Base-by-base conservation (phyloP, 2,113 vertebrate species). In the Elgaria multicarinata region DNA sequence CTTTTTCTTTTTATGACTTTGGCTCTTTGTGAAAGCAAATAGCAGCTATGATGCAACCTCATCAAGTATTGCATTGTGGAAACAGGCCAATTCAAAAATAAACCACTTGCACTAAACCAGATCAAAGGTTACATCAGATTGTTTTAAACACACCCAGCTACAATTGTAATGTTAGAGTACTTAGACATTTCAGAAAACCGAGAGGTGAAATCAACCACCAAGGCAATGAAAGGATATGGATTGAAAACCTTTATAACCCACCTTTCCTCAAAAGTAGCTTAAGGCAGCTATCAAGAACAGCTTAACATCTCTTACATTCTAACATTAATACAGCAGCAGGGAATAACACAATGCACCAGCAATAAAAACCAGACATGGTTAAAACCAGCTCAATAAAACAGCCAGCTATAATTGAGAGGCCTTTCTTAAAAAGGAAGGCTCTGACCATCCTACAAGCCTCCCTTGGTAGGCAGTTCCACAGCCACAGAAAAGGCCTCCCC, bases 51-150 rank as follows among this genome's bases (percentile, higher is more conserved):
- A 86, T 7, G 80, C 62, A 74, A 62, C 13, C 78, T 84, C 67
- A 42, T 62, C 3, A 2, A 6, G 3, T 36, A 44, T 39, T 81
- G n/a, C 4, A n/a, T 85, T 75, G 78, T 24, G 39, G 33, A 91
- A 78, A 50, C 69, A 31, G 64, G 13, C 26, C 13, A 46, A 13
- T 22, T 88, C 83, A 83, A 83, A 94, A 92, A 91, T 36, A 84
- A 92, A 69, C 22, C 87, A 83, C 74, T 36, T 62, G 0, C 4
- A 10, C 33, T 74, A 33, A 69, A 55, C 24, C 8, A 24, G 42
- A 36, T 14, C 87, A 53, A 79, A 72, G 82, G 16, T 50, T 39
- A 26, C 42, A 80, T 3, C 22, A 53, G 58, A 62, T 10, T 33
- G 26, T 75, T 85, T 74, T 44, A 66, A 66, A 42, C n/a, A 28